These are phyloP conservation scores for Tetropium fuscum DNA, from an alignment of 2,888 invertebrate genomes.

Conservation along the genomic window DNA sequence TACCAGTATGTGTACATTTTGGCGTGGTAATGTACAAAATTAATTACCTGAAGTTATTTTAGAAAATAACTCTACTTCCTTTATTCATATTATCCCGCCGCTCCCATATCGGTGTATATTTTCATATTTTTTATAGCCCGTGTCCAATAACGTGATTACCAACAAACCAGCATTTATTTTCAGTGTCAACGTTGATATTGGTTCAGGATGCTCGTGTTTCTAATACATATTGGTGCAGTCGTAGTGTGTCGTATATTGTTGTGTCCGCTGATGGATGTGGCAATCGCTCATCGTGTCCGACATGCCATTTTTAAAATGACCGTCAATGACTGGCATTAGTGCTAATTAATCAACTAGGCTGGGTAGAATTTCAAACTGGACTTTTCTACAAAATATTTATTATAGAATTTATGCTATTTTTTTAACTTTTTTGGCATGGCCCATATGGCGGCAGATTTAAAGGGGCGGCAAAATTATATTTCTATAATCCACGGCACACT, in stretches of 20 bases:
- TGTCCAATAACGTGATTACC: constrained; percentile 11
- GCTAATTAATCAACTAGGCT: constrained; percentile 54
- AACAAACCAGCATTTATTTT: constrained; percentile 25
- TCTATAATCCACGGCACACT: too few species aligned
- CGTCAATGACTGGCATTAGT: constrained; percentile 47
- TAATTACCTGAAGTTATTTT: too few species aligned
- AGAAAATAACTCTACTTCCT: too few species aligned
- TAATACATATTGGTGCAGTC: constrained; percentile 10
- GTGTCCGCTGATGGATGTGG: constrained; percentile 46
- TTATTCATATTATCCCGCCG: too few species aligned
- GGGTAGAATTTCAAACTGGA: background rate
- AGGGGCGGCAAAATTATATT: too few species aligned
- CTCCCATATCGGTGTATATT: constrained; percentile 5
- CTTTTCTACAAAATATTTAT: too few species aligned
- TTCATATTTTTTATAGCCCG: constrained; percentile 19
- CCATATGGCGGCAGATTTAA: too few species aligned
- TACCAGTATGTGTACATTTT: too few species aligned
- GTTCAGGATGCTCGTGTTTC: constrained; percentile 14
- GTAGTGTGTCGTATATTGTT: constrained; percentile 11
- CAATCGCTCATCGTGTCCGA: constrained; percentile 58
- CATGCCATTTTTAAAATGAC: constrained; percentile 55
- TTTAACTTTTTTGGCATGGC: too few species aligned
- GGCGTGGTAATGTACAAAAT: too few species aligned
- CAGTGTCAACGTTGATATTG: constrained; percentile 17
- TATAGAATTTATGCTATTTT: too few species aligned